phyloP scores from a whole-genome alignment of 2,888 invertebrate species.

The Timema cristinae region DNA sequence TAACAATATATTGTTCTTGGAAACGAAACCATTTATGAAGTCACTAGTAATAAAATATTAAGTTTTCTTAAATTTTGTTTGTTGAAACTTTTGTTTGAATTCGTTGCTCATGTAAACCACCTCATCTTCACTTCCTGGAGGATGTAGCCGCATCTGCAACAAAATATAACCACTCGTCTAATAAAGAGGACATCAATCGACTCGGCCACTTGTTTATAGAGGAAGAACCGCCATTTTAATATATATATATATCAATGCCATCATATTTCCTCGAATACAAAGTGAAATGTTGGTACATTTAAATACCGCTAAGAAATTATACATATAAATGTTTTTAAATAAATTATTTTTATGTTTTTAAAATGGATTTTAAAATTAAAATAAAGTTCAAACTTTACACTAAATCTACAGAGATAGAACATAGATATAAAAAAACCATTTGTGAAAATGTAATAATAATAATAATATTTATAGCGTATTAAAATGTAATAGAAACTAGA shows the following conservation, averaged over 20 bases:
- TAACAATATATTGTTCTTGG: neutral
- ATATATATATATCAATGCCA: neutral
- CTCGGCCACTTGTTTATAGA: neutral
- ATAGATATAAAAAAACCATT: no score
- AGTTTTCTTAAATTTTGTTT: conserved; percentile 16
- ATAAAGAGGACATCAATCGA: neutral
- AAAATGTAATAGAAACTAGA: no score
- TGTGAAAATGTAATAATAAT: no score
- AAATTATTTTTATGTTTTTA: no score
- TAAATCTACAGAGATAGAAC: no score
- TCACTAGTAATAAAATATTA: neutral
- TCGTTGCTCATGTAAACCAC: conserved; percentile 28
- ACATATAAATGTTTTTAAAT: no score
- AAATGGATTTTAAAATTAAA: no score
- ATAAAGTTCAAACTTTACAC: no score
- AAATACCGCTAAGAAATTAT: no score
- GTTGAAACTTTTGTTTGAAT: conserved; percentile 11
- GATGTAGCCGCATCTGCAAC: conserved; percentile 63
- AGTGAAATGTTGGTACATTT: no score
- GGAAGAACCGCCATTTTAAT: neutral
- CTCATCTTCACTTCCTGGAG: conserved; percentile 56
- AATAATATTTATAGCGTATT: no score
- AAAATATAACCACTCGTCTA: conserved; percentile 27
- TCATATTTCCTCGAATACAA: neutral
- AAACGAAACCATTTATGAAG: neutral